These are phyloP conservation scores for Dufourea novaeangliae DNA, from an alignment of 1,140 invertebrate genomes.

Conservation along the genomic window DNA sequence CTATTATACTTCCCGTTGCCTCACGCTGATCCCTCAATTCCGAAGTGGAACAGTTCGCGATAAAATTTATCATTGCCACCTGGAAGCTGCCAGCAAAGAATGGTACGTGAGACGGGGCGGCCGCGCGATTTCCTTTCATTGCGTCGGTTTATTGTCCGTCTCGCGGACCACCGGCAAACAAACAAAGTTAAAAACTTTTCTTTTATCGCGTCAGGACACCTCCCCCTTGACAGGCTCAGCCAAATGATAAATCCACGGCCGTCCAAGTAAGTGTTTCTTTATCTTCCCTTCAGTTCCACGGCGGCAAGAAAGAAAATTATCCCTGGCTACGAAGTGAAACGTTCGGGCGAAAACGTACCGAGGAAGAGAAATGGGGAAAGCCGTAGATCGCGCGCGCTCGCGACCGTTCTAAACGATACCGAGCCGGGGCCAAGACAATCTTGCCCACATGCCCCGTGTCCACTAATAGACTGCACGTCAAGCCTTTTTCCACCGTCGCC, in stretches of 20 bases:
- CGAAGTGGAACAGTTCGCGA: no score
- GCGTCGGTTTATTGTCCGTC: not conserved
- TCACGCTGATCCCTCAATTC: no score
- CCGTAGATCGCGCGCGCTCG: slow-evolving; percentile 33
- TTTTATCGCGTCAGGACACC: not conserved
- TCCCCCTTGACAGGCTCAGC: not conserved
- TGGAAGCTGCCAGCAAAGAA: no score
- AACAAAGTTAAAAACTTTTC: slow-evolving; percentile 11
- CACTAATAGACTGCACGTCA: slow-evolving; percentile 64
- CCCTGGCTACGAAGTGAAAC: slow-evolving; percentile 16
- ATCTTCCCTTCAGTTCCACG: not conserved
- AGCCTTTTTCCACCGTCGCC: slow-evolving; percentile 51
- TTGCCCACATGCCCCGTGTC: slow-evolving; percentile 55
- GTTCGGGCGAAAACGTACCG: slow-evolving; percentile 37
- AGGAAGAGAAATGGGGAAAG: slow-evolving; percentile 49
- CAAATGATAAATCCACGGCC: slow-evolving; percentile 11
- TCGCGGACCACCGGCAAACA: not conserved
- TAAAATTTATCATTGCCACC: no score
- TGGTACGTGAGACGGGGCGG: not conserved
- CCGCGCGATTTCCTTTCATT: not conserved
- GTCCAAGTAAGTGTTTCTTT: slow-evolving; percentile 26
- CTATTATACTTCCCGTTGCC: no score
- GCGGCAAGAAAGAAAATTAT: slow-evolving; percentile 32
- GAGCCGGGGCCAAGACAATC: slow-evolving; percentile 59
- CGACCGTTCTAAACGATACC: slow-evolving; percentile 45